Evolutionary conservation across 2,113 vertebrate genomes (phyloP), one percentile per base, ranked within the genome.

Genomic region (Forbesichthys papilliferus): DNA sequence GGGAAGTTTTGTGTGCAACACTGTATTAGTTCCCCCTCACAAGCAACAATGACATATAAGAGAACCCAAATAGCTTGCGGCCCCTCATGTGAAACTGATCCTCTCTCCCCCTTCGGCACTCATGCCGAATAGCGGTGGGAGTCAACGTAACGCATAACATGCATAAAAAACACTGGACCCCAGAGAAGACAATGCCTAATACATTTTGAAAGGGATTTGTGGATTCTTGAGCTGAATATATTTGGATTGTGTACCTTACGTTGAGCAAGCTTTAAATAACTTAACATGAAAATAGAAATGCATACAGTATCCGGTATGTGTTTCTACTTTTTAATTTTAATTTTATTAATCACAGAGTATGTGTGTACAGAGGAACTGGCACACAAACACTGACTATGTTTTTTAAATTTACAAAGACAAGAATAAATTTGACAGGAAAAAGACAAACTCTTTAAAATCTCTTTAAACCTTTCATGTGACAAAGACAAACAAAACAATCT

Each of bases 1-100:
- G 83, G 84, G 83, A 86, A 79, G 83, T 88, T 89, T 90, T 88
- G 85, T 90, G 84, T 84, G 87, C 86, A 86, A 90, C 90, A 89
- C 84, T 90, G 82, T 87, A 90, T 90, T 92, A 89, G 87, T 90
- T 86, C 89, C 83, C 86, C 81, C 87, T 89, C 76, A 76, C 77
- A 87, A 84, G 82, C 86, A 87, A 92, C 86, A 91, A 90, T 90
- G 86, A 91, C 89, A 88, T 89, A 90, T 88, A 88, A 89, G 88
- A 75, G 83, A 87, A 77, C 80, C 86, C 88, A 87, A 91, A 89
- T 89, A 91, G 87, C 88, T 92, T 77, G 49, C 79, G 86, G 84
- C 86, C 86, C 83, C 89, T 89, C 87, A 89, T 88, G 87, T 91
- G 91, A 91, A 90, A 92, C 88, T 91, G 88, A 91, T 91, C 88